Base-by-base conservation (phyloP, 2,888 invertebrate genomes). In the Perizoma flavofasciatum region DNA sequence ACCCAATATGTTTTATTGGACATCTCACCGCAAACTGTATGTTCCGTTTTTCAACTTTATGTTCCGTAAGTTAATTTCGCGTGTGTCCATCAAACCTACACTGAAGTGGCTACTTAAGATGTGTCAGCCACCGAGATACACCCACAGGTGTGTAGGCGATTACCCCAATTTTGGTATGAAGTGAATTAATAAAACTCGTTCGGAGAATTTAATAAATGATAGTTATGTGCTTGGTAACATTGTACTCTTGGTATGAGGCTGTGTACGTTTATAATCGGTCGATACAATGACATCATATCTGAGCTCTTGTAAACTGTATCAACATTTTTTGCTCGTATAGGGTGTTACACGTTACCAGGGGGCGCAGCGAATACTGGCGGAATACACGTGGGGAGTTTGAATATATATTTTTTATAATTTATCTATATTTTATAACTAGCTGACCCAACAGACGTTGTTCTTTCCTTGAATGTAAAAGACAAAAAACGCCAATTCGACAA, bases 121-220 rank as follows among this genome's bases (percentile, higher is more conserved):
- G 61, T 54, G 61, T 61, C 61, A 61, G 52, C 49, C 34, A 49
- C 39, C 35, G 49, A 49, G 40, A 5, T 11, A 55, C 61, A 22
- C 57, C 61, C 47, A 62, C 58, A 39, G 49, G 22, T 35, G 11
- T 10, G 49, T 49, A 49, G 51, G 55, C 58, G 58, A 58, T 44
- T 58, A 55, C 58, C 55, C 61, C 58, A 58, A 62, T 51, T 55
- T 54, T 47, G 61, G 61, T 40, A 44, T 50, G 43, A 55, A 51
- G 51, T 48, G 48, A 55, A 58, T 62, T 58, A 55, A 60, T 60
- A 61, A 52, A 52, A 61, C 49, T 22, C 9, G 49, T 56, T 52
- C 50, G 32, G 37, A 46, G 39, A 47, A 50, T 47, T 50, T 62
- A 5, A 55, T 58, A 48, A 58, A 50, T 44, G 47, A 48, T 57